phyloP scores from a whole-genome alignment of 2,797 vertebrate genomes.

The Rhadinocentrus ornatus region DNA sequence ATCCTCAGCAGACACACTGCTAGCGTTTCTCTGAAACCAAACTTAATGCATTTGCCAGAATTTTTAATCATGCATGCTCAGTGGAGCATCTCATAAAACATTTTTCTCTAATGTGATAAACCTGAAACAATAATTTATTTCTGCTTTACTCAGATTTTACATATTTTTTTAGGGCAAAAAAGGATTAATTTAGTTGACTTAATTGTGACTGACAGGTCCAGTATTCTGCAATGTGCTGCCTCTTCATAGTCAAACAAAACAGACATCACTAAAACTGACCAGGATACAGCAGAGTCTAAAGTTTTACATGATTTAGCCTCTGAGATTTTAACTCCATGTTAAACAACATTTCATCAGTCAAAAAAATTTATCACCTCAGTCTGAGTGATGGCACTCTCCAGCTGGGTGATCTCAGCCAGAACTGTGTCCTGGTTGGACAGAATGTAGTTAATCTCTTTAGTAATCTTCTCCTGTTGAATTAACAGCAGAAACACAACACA shows the following conservation, averaged over 20 bases:
- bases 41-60: not conserved
- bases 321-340: constrained; percentile 16
- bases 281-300: not conserved
- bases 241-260: not conserved
- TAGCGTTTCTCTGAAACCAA: not conserved
- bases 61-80: not conserved
- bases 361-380: constrained; percentile 86
- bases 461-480: constrained; percentile 91
- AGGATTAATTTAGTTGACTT: not conserved
- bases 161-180: not conserved
- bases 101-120: not conserved
- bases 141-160: not conserved
- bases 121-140: not conserved
- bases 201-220: not conserved
- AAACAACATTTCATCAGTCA: constrained; percentile 9
- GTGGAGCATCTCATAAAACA: not conserved
- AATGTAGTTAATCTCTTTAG: constrained; percentile 93
- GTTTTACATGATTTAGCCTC: not conserved
- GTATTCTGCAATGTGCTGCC: not conserved
- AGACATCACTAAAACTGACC: not conserved
- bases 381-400: constrained; percentile 92
- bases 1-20: not conserved
- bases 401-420: constrained; percentile 91
- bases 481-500: constrained; percentile 21
- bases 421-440: constrained; percentile 94